Percentiles rank a stretch among this genome's conserved stretches.
Evolutionary conservation across 2,113 vertebrate species (phyloP).

Genomic region (Pipra filicauda): DNA sequence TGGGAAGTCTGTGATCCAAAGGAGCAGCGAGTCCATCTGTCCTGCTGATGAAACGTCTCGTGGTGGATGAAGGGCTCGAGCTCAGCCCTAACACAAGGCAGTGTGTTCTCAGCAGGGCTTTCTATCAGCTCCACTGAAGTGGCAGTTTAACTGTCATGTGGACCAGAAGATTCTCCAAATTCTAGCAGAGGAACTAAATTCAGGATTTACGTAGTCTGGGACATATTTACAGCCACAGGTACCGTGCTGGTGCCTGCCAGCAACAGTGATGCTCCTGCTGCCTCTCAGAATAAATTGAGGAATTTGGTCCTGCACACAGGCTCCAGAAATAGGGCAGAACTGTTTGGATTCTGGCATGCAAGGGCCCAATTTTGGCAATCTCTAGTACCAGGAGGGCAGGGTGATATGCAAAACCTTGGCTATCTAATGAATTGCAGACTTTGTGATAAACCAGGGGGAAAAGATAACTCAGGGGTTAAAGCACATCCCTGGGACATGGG

Average conservation of each 20-base stretch:
- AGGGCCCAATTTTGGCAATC: neutral
- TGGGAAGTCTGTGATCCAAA: neutral
- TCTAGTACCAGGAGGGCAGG: neutral
- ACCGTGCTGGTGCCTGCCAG: neutral
- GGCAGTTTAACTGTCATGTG: accelerated
- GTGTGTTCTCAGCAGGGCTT: neutral
- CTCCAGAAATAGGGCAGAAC: neutral
- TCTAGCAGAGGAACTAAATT: neutral
- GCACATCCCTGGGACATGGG: neutral
- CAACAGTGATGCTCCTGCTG: neutral
- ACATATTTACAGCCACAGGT: neutral
- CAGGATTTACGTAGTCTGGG: neutral
- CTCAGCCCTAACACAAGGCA: neutral
- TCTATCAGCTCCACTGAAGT: neutral
- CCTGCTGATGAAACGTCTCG: neutral
- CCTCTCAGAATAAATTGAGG: neutral
- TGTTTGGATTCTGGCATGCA: neutral
- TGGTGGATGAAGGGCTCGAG: neutral
- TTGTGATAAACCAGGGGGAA: neutral
- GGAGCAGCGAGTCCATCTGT: neutral
- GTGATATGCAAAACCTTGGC: neutral
- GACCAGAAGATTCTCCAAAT: neutral
- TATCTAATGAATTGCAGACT: neutral
- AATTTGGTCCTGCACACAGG: neutral
- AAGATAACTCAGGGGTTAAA: neutral